Conservation (phyloP, 2,113 vertebrate genomes). For the Lamprotornis superbus region DNA sequence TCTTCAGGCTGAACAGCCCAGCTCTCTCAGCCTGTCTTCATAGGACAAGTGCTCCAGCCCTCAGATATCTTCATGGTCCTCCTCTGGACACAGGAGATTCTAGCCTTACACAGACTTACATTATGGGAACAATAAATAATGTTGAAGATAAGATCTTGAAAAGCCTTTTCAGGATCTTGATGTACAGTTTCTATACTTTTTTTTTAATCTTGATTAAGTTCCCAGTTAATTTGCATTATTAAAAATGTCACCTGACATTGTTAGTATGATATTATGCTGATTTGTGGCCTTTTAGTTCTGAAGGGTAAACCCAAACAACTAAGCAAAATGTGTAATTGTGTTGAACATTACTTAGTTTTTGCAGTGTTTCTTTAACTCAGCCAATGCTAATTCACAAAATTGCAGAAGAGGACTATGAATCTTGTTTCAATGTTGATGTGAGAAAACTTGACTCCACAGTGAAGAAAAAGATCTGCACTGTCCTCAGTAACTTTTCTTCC, state of each 20-base stretch:
- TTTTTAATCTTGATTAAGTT: not conserved
- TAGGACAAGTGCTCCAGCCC: not conserved
- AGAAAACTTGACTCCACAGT: not conserved
- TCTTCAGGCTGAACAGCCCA: not conserved
- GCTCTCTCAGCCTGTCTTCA: not conserved
- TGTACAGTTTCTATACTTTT: not conserved
- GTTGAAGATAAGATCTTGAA: not conserved
- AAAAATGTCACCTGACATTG: not conserved
- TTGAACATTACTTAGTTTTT: not conserved
- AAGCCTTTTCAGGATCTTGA: fast-evolving
- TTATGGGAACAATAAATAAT: not conserved
- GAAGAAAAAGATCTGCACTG: not conserved
- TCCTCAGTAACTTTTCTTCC: not conserved
- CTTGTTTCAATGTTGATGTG: not conserved
- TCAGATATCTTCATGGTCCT: not conserved
- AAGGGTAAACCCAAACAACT: not conserved
- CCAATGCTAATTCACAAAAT: not conserved
- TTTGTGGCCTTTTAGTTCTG: not conserved
- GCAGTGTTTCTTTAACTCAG: not conserved
- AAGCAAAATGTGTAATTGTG: not conserved
- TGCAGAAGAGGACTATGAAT: not conserved
- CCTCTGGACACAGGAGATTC: not conserved
- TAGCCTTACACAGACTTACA: not conserved
- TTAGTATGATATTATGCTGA: not conserved
- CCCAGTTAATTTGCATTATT: not conserved